Percentiles rank a stretch among this genome's conserved stretches.
These are phyloP conservation scores for Brachionichthys hirsutus DNA, from an alignment of 2,113 vertebrate genomes.

Conservation along the genomic window DNA sequence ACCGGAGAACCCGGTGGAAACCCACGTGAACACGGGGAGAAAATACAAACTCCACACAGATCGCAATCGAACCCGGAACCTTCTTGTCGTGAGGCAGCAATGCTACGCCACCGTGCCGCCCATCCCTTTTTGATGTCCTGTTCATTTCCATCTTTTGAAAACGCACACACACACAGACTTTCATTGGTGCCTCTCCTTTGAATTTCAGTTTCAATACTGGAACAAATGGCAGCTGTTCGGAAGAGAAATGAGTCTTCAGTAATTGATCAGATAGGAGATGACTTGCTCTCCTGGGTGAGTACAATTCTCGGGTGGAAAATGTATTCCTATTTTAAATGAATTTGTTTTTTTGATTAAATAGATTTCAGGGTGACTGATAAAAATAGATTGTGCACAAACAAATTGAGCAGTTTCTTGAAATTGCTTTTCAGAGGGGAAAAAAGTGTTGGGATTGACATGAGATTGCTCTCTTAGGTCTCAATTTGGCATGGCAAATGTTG, in stretches of 20 bases:
- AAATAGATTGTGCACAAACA: constrained; percentile 28
- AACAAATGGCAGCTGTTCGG: constrained; percentile 90
- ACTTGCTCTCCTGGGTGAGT: constrained; percentile 94
- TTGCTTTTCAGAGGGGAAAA: constrained; percentile 27
- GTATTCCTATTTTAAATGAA: constrained; percentile 45
- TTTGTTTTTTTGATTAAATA: constrained; percentile 44
- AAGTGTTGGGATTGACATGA: constrained; percentile 1
- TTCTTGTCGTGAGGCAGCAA: too few species aligned
- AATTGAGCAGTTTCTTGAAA: constrained; percentile 43
- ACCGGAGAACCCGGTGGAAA: too few species aligned
- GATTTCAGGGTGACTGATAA: constrained; percentile 55
- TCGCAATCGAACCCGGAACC: too few species aligned
- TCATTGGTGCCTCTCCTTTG: constrained; percentile 14
- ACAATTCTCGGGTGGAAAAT: constrained; percentile 50
- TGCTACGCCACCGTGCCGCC: too few species aligned
- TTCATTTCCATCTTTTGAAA: too few species aligned
- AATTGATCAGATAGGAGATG: constrained; percentile 93
- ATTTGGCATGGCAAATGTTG: constrained; percentile 1
- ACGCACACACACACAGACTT: constrained; percentile 19
- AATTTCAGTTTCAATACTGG: constrained; percentile 85
- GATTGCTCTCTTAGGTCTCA: constrained; percentile 17
- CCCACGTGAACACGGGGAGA: too few species aligned
- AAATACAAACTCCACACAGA: too few species aligned
- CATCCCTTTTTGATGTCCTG: too few species aligned
- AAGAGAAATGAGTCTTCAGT: constrained; percentile 93